These are phyloP conservation scores for Arbacia lixula DNA, from an alignment of 53 echinoderm and acorn worm species.

Conservation along the genomic window DNA sequence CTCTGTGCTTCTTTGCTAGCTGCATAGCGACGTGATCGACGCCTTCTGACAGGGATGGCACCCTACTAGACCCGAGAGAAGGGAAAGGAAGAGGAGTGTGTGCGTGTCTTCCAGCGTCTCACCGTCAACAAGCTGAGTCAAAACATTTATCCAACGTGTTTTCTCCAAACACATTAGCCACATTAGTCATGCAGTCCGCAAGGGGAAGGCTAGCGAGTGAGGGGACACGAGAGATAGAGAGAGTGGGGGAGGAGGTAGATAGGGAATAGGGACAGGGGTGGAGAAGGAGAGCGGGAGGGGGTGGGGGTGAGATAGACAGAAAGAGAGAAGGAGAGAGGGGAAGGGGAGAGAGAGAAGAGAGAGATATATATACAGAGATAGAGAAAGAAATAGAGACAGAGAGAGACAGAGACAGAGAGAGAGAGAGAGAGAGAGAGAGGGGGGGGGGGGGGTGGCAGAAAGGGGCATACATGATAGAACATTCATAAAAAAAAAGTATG, in stretches of 20 bases:
- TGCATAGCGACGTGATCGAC: no score
- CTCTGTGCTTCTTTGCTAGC: no score
- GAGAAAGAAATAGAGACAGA: background rate
- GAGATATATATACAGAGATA: background rate
- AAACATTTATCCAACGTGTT: constrained; percentile 33
- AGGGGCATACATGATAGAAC: no score
- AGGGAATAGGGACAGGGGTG: background rate
- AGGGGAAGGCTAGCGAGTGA: background rate
- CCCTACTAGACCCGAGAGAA: no score
- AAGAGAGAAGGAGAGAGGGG: background rate
- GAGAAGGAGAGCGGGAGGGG: background rate
- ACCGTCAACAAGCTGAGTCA: no score
- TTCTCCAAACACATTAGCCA: constrained; percentile 41
- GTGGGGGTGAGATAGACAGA: background rate
- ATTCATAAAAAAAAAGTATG: no score
- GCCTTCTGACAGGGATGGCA: no score
- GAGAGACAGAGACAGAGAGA: background rate
- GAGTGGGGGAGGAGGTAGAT: background rate
- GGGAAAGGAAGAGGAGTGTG: no score
- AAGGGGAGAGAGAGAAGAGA: no score
- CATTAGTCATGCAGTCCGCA: constrained; percentile 17
- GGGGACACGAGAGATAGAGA: background rate
- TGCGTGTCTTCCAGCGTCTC: no score
- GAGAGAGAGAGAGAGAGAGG: background rate
- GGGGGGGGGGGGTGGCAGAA: background rate